Conservation (phyloP, 2,797 vertebrate genomes). For the Neosilurus hyrtlii region DNA sequence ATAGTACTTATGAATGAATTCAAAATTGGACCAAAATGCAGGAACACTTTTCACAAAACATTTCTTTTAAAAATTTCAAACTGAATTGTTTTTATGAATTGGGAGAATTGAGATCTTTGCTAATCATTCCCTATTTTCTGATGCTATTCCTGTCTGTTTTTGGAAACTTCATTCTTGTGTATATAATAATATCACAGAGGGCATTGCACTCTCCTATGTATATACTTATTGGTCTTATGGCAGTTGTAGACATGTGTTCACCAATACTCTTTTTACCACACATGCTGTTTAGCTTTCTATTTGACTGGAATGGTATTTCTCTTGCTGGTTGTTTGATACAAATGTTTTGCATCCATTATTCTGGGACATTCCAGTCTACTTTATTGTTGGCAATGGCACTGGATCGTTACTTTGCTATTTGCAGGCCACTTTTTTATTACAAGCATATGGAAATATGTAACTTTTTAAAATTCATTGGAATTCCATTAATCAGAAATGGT, state of each 20-base stretch:
- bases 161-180: constrained; percentile 56
- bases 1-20: background rate
- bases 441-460: constrained; percentile 40
- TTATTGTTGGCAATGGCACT: constrained; percentile 67
- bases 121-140: constrained; percentile 51
- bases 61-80: constrained; percentile 39
- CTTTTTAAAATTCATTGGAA: constrained; percentile 48
- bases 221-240: constrained; percentile 61
- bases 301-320: constrained; percentile 57
- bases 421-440: constrained; percentile 59
- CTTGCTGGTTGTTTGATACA: constrained; percentile 60
- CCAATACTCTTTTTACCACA: constrained; percentile 61
- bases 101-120: constrained; percentile 44
- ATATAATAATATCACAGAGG: constrained; percentile 48
- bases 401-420: constrained; percentile 66
- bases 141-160: constrained; percentile 51
- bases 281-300: constrained; percentile 58
- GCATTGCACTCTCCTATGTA: constrained; percentile 67
- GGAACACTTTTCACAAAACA: constrained; percentile 33
- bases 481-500: constrained; percentile 55
- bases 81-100: constrained; percentile 42
- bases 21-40: constrained; percentile 2
- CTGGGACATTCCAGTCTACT: constrained; percentile 63
- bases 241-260: constrained; percentile 53
- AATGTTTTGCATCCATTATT: constrained; percentile 65